These are phyloP conservation scores for Dermochelys coriacea DNA, from an alignment of 2,797 vertebrate genomes.

Conservation along the genomic window DNA sequence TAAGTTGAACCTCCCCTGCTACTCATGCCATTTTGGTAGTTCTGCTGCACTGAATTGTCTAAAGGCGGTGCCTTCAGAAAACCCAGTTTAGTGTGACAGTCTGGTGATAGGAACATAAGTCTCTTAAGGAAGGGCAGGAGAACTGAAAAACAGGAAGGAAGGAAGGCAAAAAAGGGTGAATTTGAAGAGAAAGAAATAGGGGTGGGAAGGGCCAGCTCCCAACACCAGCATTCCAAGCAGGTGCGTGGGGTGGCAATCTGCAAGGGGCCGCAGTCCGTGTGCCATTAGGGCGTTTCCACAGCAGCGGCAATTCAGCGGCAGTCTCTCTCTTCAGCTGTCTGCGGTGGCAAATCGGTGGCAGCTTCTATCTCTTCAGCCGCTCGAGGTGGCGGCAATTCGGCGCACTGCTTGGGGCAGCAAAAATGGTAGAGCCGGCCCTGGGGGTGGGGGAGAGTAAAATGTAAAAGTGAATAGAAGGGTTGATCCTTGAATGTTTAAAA, in stretches of 20 bases:
- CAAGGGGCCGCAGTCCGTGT: too few relatives aligned
- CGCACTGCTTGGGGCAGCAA: too few relatives aligned
- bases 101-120: not conserved
- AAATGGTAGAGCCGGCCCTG: too few relatives aligned
- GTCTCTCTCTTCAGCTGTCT: too few relatives aligned
- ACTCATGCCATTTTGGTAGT: constrained; percentile 25
- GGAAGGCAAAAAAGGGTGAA: not conserved
- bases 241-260: too few relatives aligned
- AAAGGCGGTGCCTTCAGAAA: constrained; percentile 1
- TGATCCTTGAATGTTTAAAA: not conserved
- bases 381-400: too few relatives aligned
- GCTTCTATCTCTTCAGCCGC: too few relatives aligned
- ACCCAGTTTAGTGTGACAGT: not conserved
- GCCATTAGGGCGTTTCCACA: too few relatives aligned
- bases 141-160: not conserved
- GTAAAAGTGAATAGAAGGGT: not conserved
- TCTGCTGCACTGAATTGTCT: constrained; percentile 12
- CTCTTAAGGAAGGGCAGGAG: constrained; percentile 4
- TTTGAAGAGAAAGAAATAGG: not conserved
- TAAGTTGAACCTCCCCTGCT: constrained; percentile 52
- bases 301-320: too few relatives aligned
- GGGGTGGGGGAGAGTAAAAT: not conserved
- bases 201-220: not conserved
- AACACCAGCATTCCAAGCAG: too few relatives aligned
- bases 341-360: too few relatives aligned